phyloP scores from a whole-genome alignment of 1,140 invertebrate species.

The Periplaneta americana region DNA sequence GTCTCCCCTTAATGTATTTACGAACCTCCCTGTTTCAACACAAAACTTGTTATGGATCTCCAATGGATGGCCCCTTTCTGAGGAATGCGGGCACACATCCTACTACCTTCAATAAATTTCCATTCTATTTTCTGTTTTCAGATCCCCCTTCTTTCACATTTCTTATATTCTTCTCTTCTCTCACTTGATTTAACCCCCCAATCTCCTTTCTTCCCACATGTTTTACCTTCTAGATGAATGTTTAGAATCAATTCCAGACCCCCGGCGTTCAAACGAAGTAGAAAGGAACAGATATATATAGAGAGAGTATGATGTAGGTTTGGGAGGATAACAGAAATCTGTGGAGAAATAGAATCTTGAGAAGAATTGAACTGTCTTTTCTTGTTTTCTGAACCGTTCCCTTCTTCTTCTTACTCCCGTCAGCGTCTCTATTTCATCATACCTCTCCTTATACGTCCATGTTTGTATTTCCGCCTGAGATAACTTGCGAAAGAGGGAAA shows the following conservation, averaged over 20 bases:
- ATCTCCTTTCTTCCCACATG: neutral
- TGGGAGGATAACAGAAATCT: neutral
- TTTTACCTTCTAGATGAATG: neutral
- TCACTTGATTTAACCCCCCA: neutral
- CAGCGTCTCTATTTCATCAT: neutral
- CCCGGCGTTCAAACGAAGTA: neutral
- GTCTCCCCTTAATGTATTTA: no score
- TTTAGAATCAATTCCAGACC: neutral
- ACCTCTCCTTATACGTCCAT: neutral
- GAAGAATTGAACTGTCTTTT: neutral
- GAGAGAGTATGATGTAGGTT: neutral
- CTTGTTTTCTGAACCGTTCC: neutral
- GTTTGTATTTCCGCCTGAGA: neutral
- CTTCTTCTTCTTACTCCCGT: neutral
- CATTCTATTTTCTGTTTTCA: no score
- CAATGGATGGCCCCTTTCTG: no score
- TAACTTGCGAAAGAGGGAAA: neutral
- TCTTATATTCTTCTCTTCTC: no score
- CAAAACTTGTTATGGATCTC: no score
- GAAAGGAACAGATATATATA: neutral
- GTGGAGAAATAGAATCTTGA: neutral
- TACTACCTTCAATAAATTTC: no score
- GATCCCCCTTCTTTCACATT: neutral
- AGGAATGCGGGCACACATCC: no score
- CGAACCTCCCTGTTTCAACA: no score